Conservation (phyloP, 2,113 vertebrate species). For the Progne subis region DNA sequence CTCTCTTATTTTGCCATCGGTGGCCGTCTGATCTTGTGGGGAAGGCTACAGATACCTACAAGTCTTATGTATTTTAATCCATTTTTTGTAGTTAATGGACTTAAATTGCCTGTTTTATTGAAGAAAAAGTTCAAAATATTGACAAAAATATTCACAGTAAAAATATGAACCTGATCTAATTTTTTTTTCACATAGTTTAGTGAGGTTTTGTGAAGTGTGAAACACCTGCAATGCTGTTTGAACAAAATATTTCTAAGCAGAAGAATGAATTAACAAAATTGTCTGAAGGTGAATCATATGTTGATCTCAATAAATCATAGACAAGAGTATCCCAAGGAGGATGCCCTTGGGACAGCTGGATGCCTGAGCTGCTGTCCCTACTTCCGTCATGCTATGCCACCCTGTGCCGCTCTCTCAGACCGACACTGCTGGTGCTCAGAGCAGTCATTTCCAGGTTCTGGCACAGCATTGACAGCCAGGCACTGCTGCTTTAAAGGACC, state of each 20-base stretch:
- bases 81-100: not conserved
- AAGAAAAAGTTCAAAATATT: not conserved
- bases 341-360: not conserved
- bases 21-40: too few relatives aligned
- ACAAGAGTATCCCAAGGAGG: not conserved
- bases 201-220: not conserved
- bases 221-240: not conserved
- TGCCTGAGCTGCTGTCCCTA: not conserved
- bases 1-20: too few relatives aligned
- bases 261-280: not conserved
- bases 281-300: not conserved
- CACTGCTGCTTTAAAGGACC: not conserved
- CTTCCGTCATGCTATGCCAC: accelerated
- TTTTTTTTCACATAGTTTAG: not conserved
- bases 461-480: not conserved
- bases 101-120: not conserved
- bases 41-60: not conserved
- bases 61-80: not conserved
- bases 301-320: not conserved
- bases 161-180: not conserved
- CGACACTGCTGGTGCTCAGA: not conserved
- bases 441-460: not conserved
- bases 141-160: not conserved
- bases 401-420: not conserved
- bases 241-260: not conserved